Evolutionary conservation across 1,140 invertebrate species (phyloP), one percentile per base, ranked within the genome.

Genomic region (Campoletis sonorensis): DNA sequence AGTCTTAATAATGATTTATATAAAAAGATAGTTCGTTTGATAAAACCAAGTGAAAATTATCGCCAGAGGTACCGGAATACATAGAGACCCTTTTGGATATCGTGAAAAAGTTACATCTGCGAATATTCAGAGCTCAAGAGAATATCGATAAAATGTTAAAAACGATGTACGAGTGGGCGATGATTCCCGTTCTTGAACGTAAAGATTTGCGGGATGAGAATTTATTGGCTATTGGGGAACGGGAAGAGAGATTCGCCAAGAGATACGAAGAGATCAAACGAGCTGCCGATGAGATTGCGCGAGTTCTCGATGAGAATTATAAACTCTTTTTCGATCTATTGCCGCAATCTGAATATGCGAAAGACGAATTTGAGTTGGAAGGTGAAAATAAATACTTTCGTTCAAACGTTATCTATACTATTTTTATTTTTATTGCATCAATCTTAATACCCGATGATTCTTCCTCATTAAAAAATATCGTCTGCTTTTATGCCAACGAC

Each of bases 91-190:
- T 95, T 0, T 84, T 93, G 70, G 88, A 90, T 49, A 85, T 89
- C 3, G 92, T 95, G 2, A 89, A 92, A 40, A 93, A 93, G 84
- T 87, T 95, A 37, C 91, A 94, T 81, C 81, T 86, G 0, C 88
- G 94, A 70, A 92, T 95, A 3, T 91, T 93, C 71, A 90, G 92
- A 71, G 92, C 94, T 85, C 93, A 95, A 90, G 87, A 93, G 82
- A 89, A 93, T 79, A 79, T 92, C 4, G 80, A 85, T 13, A 80
- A 84, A 37, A 90, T 94, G 0, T 85, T 93, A 21, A 91, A 92
- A 16, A 89, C 94, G 1, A 95, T 97, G 79, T 93, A 94, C 13
- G 88, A 90, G 0, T 97, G 96, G 96, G 94, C 94, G 4, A 93
- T 94, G 84, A 84, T 91, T 27, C 95, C 96, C 21, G 88, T 97